phyloP scores from a whole-genome alignment of 2,797 vertebrate genomes.

The Squalus acanthias region DNA sequence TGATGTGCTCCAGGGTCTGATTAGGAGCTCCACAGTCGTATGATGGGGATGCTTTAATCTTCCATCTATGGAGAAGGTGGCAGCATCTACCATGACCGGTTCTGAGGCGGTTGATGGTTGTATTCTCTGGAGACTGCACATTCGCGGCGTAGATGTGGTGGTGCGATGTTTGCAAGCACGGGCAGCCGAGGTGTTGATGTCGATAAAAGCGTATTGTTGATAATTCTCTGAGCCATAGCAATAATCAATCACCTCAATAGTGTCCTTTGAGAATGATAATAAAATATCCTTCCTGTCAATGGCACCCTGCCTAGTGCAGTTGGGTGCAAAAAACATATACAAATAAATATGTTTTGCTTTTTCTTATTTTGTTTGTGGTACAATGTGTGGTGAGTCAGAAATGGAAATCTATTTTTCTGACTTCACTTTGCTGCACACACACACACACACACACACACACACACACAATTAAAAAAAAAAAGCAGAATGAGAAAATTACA shows the following conservation, averaged over 20 bases:
- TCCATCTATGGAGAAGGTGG: too few relatives aligned
- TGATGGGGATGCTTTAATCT: too few relatives aligned
- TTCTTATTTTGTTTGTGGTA: background rate
- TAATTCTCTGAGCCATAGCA: background rate
- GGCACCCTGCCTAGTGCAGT: background rate
- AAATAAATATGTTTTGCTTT: background rate
- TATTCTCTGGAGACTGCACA: too few relatives aligned
- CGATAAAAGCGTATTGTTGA: too few relatives aligned
- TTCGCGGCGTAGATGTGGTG: too few relatives aligned
- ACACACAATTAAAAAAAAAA: background rate
- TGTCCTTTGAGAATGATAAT: background rate
- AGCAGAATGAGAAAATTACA: background rate
- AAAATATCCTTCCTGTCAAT: background rate
- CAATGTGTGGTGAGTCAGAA: background rate
- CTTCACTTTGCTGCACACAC: background rate
- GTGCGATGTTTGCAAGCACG: too few relatives aligned
- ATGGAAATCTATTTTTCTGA: background rate
- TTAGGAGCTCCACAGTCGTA: too few relatives aligned
- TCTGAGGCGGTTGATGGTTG: too few relatives aligned
- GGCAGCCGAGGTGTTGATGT: too few relatives aligned
- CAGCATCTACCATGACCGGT: too few relatives aligned
- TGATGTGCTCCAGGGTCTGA: too few relatives aligned
- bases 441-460: background rate
- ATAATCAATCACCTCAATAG: slow-evolving; percentile 12
- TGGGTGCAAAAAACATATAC: background rate